Base-by-base conservation (phyloP, 2,888 invertebrate genomes). In the Rutpela maculata region DNA sequence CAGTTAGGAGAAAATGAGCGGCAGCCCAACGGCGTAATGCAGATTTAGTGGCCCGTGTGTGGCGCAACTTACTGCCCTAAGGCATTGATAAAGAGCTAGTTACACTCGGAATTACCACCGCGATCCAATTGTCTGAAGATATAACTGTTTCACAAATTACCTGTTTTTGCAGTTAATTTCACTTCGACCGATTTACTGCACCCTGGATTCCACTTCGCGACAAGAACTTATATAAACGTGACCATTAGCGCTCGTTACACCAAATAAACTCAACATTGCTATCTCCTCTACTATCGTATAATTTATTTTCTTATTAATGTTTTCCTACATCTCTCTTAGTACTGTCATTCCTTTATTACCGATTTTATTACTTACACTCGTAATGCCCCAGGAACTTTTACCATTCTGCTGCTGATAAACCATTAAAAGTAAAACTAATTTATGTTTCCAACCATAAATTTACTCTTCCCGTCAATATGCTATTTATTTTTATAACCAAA, bases 31-130 rank as follows among this genome's bases (percentile, higher is more conserved):
- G 87, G 87, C 86, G 84, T 86, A 88, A 88, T 87, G 87, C 86
- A 88, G 88, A 89, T 89, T 88, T 88, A 86, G 85, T 85, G 81
- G 83, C 80, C 85, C 87, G 88, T 88, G 87, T 88, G 87, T 88
- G 87, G 85, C 86, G 84, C 86, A 88, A 87, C 86, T 87, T 86
- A 86, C 83, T 83, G 86, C 86, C 88, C 84, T 78, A 77, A 81
- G 88, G 86, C 83, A 84, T 85, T 88, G 89, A 89, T 89, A 89
- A 89, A 89, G 87, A 86, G 86, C 87, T 85, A 86, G 85, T 85
- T 85, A 84, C 84, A 83, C 83, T 84, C 85, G 81, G 82, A 85
- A 85, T 86, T 87, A 85, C 87, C 83, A 78, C 82, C 80, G 84
- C 85, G 80, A 86, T 85, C 87, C 86, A 88, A 88, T 87, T 87